Evolutionary conservation across 2,888 invertebrate species (phyloP), one percentile per base, ranked within the genome.

Genomic region (Acanthosepion pharaonis): DNA sequence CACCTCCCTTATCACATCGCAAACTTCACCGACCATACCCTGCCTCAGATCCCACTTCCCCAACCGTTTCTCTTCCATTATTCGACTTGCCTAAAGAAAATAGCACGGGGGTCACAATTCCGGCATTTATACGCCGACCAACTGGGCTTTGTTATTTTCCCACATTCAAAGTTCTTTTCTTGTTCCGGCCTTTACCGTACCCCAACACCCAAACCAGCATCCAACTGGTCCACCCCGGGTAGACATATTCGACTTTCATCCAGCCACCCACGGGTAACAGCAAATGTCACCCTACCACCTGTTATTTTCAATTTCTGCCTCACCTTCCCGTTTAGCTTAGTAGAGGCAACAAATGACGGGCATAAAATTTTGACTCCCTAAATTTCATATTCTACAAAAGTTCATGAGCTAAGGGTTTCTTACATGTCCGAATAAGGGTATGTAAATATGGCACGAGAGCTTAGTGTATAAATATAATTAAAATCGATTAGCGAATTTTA

Each of bases 161-260:
- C 78, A 78, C 78, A 78, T 78, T 78, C 78, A 78, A 78, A 33
- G 78, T 23, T 23, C 59, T 23, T 59, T 23, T 59, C 25, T 23
- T 3, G n/a, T 33, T 18, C 78, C 11, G 33, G 15, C 78, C n/a
- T 15, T 11, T 2, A 3, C n/a, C 15, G 5, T 5, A n/a, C n/a
- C 0, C n/a, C 11, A 5, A n/a, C 18, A 4, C 78, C n/a, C n/a
- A n/a, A 8, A 0, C n/a, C 11, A 5, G 15, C n/a, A 15, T n/a
- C n/a, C n/a, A n/a, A n/a, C 11, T n/a, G 78, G 18, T 78, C 78
- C 78, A 59, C 59, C 59, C 59, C 59, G n/a, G 28, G 78, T 78
- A n/a, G 28, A 78, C 28, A 28, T 78, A n/a, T 78, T 78, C 78
- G 78, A 15, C 78, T 78, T 78, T 78, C n/a, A 78, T n/a, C n/a